Percentiles rank a stretch among this genome's conserved stretches.
These are phyloP conservation scores for Cacoxenus indagator DNA, from an alignment of 2,888 invertebrate species.

Conservation along the genomic window DNA sequence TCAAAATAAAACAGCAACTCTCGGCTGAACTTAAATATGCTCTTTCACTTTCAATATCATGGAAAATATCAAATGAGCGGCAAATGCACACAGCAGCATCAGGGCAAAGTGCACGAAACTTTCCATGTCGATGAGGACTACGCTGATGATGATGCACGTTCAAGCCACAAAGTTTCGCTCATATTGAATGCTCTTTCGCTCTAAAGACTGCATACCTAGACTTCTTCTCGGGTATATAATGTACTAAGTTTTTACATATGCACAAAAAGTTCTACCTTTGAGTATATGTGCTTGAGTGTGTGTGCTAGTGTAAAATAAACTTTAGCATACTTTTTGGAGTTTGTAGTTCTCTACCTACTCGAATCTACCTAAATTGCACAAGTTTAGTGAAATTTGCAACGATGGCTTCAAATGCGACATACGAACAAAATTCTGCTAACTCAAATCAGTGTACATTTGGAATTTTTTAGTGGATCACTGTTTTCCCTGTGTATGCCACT, in stretches of 20 bases:
- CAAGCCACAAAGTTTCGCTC: slow-evolving; percentile 38
- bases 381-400: slow-evolving; percentile 56
- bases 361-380: slow-evolving; percentile 53
- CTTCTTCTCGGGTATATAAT: not conserved
- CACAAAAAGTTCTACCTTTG: not conserved
- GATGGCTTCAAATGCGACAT: not conserved
- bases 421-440: not conserved
- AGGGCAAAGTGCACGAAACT: not conserved
- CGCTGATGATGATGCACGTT: not conserved
- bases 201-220: slow-evolving; percentile 28
- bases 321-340: not conserved
- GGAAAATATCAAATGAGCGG: slow-evolving; percentile 53
- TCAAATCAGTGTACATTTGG: not conserved
- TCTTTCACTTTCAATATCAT: slow-evolving; percentile 57
- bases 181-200: slow-evolving; percentile 39
- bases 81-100: slow-evolving; percentile 25
- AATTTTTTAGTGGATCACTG: not conserved
- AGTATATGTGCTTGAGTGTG: no score
- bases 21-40: slow-evolving; percentile 55
- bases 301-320: slow-evolving; percentile 17
- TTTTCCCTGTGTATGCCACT: slow-evolving; percentile 49
- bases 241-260: not conserved
- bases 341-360: not conserved
- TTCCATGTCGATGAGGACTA: not conserved
- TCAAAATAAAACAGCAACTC: slow-evolving; percentile 9